Evolutionary conservation across 2,113 vertebrate species (phyloP), one percentile per base, ranked within the genome.

Genomic region (Hemibagrus wyckioides): DNA sequence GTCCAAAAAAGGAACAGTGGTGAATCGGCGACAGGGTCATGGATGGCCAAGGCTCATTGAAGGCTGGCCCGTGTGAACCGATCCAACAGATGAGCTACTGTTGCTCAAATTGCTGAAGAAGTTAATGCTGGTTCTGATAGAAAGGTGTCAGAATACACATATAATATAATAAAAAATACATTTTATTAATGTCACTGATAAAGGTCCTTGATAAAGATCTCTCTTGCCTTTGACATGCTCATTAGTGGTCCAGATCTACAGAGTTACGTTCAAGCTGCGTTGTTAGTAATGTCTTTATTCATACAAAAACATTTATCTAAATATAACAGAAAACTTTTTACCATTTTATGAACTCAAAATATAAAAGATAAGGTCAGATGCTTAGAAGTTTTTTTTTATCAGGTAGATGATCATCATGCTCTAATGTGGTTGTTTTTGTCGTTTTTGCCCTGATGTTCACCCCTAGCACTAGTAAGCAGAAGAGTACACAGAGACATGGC

Each of bases 391-490:
- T 41, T 41, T 21, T 21, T 41, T 73, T 25, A 13, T 11, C 7
- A 71, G 63, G n/a, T 33, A 30, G 13, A 63, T 63, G 28, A 63
- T 0, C 61, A 69, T 36, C 65, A 36, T 77, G 13, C 28, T 54
- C n/a, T 76, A 25, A 11, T 75, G 65, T 71, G 28, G n/a, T 54
- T 54, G 52, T 57, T 80, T n/a, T 80, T 80, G 52, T 80, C 23
- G 77, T 36, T 36, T 80, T 56, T 56, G 9, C 36, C 52, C 33
- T 56, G 52, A 80, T 80, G 30, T 56, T 57, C 77, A 54, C 75
- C 75, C 44, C 75, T 48, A 77, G 50, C 44, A 25, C n/a, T n/a
- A n/a, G 21, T 2, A 14, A 33, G 30, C 48, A 33, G 52, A 54
- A 30, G 76, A 56, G 30, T 36, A 80, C 19, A 9, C 52, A 80